A percentile compares a stretch with the other conserved stretches of the same genome.
These are phyloP conservation scores for Megamerina dolium DNA, from an alignment of 2,888 invertebrate genomes.

Conservation along the genomic window DNA sequence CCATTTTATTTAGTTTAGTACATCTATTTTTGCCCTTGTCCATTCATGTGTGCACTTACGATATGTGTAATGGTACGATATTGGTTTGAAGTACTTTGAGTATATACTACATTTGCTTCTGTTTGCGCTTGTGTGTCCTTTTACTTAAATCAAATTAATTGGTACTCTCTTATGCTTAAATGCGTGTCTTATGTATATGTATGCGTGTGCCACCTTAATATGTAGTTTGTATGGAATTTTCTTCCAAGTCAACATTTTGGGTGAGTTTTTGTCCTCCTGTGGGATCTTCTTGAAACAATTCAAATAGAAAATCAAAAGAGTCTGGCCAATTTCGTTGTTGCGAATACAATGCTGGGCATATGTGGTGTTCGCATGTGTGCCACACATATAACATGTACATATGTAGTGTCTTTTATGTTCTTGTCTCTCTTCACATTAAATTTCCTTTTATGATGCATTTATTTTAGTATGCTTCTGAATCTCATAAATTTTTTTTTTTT, in stretches of 20 bases:
- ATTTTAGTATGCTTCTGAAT: too few relatives aligned
- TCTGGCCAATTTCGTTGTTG: conserved; percentile 24
- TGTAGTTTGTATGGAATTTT: conserved; percentile 12
- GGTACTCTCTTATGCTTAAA: conserved; percentile 10
- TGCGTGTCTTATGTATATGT: neutral
- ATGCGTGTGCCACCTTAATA: conserved; percentile 1
- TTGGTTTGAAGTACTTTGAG: too few relatives aligned
- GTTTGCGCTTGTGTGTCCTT: too few relatives aligned
- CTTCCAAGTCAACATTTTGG: conserved; percentile 1
- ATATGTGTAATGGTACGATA: too few relatives aligned
- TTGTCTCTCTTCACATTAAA: too few relatives aligned
- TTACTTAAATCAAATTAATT: conserved; percentile 17
- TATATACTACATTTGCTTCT: too few relatives aligned
- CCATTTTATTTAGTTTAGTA: too few relatives aligned
- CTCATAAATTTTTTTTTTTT: too few relatives aligned
- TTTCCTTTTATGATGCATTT: too few relatives aligned
- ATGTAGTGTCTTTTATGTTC: too few relatives aligned
- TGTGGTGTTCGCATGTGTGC: neutral
- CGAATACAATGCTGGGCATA: neutral
- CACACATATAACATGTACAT: neutral
- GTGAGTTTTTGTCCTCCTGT: conserved; percentile 32
- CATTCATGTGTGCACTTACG: too few relatives aligned
- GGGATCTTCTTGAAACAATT: conserved; percentile 44
- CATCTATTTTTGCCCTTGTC: neutral
- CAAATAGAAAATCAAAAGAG: conserved; percentile 46